A percentile compares a stretch with the other conserved stretches of the same genome.
phyloP scores from a whole-genome alignment of 1,140 invertebrate genomes.

The Phymorhynchus buccinoides region DNA sequence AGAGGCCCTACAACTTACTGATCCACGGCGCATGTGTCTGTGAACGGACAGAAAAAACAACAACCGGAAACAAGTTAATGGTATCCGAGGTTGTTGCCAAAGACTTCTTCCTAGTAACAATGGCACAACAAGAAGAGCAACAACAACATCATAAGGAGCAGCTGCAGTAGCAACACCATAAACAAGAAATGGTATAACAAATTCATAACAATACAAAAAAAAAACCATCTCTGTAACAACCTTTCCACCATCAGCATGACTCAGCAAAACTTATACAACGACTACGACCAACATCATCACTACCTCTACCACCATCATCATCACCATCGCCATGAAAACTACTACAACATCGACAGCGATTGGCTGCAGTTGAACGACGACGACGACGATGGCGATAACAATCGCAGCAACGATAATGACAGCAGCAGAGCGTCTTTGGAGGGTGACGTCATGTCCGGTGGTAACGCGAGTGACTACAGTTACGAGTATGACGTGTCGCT shows the following conservation, averaged over 20 bases:
- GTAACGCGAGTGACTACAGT: slow-evolving; percentile 42
- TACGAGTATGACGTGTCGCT: slow-evolving; percentile 60
- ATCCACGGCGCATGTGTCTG: no score
- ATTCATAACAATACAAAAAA: background rate
- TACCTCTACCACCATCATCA: background rate
- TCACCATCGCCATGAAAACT: background rate
- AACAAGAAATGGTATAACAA: no score
- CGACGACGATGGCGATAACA: background rate
- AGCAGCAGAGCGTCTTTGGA: background rate
- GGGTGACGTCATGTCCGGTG: background rate
- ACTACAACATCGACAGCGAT: no score
- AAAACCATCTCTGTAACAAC: background rate
- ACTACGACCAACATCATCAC: no score
- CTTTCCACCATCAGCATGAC: background rate
- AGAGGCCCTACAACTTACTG: no score
- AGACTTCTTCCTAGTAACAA: no score
- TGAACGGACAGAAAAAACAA: no score
- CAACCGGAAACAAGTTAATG: no score
- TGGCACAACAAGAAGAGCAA: background rate
- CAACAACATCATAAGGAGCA: background rate
- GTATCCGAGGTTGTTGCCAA: no score
- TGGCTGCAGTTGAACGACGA: background rate
- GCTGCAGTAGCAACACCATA: no score
- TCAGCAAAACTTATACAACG: no score
- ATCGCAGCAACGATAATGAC: background rate